Conservation (phyloP, 2,113 vertebrate genomes). For the Nettapus auritus region DNA sequence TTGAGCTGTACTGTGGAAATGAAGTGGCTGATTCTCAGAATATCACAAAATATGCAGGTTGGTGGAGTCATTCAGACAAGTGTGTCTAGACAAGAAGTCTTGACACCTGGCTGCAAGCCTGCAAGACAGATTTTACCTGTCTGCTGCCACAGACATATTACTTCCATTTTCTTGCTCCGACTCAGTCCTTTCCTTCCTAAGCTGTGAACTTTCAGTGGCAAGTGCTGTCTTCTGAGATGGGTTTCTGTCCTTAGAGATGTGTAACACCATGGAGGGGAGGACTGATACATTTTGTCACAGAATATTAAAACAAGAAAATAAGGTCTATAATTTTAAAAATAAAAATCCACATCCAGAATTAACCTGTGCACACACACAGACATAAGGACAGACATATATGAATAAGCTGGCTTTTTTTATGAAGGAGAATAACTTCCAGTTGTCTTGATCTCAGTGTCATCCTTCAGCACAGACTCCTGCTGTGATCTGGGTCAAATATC, state of each 20-base stretch:
- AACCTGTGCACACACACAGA: not conserved
- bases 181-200: not conserved
- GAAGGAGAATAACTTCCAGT: not conserved
- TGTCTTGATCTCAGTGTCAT: not conserved
- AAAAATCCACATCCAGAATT: not conserved
- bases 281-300: not conserved
- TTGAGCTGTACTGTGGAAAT: not conserved
- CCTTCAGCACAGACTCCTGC: not conserved
- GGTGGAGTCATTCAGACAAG: not conserved
- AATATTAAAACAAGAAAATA: not conserved
- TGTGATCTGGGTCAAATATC: not conserved
- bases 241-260: not conserved
- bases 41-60: not conserved
- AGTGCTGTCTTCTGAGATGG: not conserved
- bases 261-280: not conserved
- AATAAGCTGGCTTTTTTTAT: not conserved
- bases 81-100: conserved; percentile 1
- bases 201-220: not conserved
- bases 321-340: not conserved
- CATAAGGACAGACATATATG: not conserved
- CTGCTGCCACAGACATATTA: not conserved
- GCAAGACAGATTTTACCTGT: not conserved
- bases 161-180: not conserved
- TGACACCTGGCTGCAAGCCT: not conserved
- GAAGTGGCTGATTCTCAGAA: not conserved